phyloP scores from a whole-genome alignment of 2,113 vertebrate species.

The Scomber japonicus region DNA sequence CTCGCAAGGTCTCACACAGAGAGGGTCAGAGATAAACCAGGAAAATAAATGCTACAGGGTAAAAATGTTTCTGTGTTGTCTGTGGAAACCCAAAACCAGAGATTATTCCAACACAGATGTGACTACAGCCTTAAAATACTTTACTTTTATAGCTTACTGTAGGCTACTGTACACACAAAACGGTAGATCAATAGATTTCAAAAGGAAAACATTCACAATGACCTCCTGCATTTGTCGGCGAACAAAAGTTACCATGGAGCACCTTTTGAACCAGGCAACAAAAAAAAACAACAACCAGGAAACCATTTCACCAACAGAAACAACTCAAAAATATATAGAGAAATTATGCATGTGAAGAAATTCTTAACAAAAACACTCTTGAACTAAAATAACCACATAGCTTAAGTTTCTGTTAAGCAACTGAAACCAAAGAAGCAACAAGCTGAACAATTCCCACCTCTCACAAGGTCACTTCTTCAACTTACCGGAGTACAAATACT shows the following conservation, averaged over 20 bases:
- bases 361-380: neutral
- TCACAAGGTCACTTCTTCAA: neutral
- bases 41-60: conserved; percentile 5
- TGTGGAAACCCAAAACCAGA: conserved; percentile 34
- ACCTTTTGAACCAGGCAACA: neutral
- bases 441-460: neutral
- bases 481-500: neutral
- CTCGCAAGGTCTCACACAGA: conserved; percentile 45
- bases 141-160: neutral
- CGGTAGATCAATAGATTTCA: conserved; percentile 5
- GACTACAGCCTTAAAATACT: neutral
- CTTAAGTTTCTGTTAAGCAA: neutral
- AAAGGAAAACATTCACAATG: conserved; percentile 1
- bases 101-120: conserved; percentile 43
- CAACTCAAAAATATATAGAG: neutral
- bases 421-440: neutral
- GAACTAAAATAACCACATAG: too few species aligned
- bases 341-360: neutral
- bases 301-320: neutral
- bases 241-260: neutral
- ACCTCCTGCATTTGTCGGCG: neutral
- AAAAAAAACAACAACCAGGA: neutral
- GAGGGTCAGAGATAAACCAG: conserved; percentile 49
- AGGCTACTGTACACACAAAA: conserved; percentile 26
- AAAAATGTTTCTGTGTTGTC: conserved; percentile 19